Evolutionary conservation across 2,113 vertebrate species (phyloP), one percentile per base, ranked within the genome.

Genomic region (Azemiops feae): DNA sequence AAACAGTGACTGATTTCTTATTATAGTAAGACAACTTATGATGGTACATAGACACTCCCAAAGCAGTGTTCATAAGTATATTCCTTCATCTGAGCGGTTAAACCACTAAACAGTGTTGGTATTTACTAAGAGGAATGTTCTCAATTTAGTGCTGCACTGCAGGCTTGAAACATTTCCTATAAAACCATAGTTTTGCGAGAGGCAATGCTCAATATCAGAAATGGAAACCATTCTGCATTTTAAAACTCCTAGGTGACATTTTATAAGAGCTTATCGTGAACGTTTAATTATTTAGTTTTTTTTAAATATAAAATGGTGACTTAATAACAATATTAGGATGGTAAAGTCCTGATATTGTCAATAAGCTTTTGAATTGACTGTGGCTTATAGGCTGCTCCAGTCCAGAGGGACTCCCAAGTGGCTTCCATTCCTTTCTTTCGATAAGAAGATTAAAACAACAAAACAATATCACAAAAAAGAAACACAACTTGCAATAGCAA

Each of bases 31-130:
- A 22, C 9, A 69, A 22, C 23, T 30, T 58, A 22, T 22, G 74
- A 43, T 39, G 3, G 0, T 4, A 45, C 54, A 4, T 27, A 52
- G 85, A 0, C 0, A 69, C 69, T 52, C 87, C 88, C 64, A 50
- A 11, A 16, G 88, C 0, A 5, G 89, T 54, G 1, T 90, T 95
- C 53, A 55, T 85, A 22, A 10, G 91, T 57, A 45, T 88, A 34
- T 50, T 14, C 20, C 16, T 55, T 50, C 43, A 18, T 91, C 45
- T 55, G 91, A 91, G 89, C 90, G 43, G 88, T 87, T 89, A 87
- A 93, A 91, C 39, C 52, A 85, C 39, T 53, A 87, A 96, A 45
- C 52, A 93, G 27, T 92, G 92, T 27, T 94, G 93, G 91, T 85
- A 85, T 6, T 91, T 87, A 91, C 86, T 64, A 11, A 55, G 30